Conservation (phyloP, 2,797 vertebrate species). For the Gorsachius magnificus region DNA sequence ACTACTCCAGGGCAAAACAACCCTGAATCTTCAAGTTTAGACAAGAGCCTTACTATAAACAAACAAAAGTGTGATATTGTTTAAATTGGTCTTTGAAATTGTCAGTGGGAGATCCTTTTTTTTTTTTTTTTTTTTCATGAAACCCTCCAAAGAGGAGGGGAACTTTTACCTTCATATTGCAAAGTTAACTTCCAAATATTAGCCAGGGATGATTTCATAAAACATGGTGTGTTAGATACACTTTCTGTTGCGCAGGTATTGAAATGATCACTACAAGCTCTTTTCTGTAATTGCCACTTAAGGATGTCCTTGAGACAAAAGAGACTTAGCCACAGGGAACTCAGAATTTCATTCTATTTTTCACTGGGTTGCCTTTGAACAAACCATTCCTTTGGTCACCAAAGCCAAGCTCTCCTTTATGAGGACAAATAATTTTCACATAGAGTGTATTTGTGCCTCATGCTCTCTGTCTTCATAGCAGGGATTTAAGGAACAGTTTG, state of each 20-base stretch:
- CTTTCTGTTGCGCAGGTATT: neutral
- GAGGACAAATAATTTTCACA: neutral
- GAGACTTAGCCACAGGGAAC: neutral
- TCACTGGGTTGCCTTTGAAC: neutral
- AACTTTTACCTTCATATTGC: conserved; percentile 28
- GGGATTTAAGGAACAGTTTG: neutral
- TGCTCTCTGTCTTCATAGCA: neutral
- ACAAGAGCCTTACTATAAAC: conserved; percentile 65
- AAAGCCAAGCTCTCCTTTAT: neutral
- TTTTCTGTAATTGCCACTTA: neutral
- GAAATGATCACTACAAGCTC: neutral
- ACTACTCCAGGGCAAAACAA: conserved; percentile 67
- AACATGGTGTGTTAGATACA: neutral
- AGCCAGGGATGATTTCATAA: neutral
- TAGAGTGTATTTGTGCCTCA: neutral
- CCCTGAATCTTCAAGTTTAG: conserved; percentile 58
- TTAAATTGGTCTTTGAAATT: conserved; percentile 64
- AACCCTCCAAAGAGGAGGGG: neutral
- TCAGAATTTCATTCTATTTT: neutral
- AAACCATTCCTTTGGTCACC: neutral
- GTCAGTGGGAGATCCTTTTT: conserved; percentile 40
- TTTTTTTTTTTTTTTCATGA: neutral
- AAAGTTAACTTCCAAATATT: neutral
- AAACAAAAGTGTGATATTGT: conserved; percentile 57
- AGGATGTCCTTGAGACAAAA: neutral